Base-by-base conservation (phyloP, 2,888 invertebrate genomes). In the Meliscaeva auricollis region DNA sequence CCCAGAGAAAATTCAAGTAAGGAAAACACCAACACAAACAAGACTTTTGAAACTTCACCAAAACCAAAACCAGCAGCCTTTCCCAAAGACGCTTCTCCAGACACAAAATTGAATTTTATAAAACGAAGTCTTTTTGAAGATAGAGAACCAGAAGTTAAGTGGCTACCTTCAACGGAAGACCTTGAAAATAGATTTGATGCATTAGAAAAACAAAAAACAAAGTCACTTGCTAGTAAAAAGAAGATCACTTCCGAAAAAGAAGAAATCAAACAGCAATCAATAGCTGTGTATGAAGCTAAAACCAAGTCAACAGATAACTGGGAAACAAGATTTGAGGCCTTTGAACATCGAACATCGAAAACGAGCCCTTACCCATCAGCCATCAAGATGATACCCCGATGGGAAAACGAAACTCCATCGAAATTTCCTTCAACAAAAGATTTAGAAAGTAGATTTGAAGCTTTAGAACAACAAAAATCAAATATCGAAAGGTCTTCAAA, bases 161-260 rank as follows among this genome's bases (percentile, higher is more conserved):
- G 20, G 15, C 7, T 89, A 32, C 89, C 90, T 38, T 87, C 89
- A 26, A 89, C 88, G 0, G 89, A 89, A 68, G 89, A 90, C n/a
- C 70, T 89, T 13, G 91, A 91, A 58, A 89, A 88, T 76, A 89
- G 90, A 48, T 91, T 90, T 73, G 88, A 90, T 1, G 88, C 89
- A 11, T 87, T 90, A 0, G 90, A 91, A 20, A 48, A 46, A 9
- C 58, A 60, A 35, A 79, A 79, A 44, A 30, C 50, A 20, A 68
- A 22, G 20, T 35, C 13, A 5, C 15, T 32, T 3, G 17, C 7
- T 8, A 44, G 3, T 20, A 60, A 52, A 69, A 32, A 48, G 35
- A 74, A 41, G 8, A 17, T 22, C 5, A n/a, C 11, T 26, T 38
- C 52, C 1, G 44, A 54, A 13, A 30, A 69, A 9, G 30, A 69